phyloP scores from a whole-genome alignment of 1,140 invertebrate species.

The Venustaconcha ellipsiformis region DNA sequence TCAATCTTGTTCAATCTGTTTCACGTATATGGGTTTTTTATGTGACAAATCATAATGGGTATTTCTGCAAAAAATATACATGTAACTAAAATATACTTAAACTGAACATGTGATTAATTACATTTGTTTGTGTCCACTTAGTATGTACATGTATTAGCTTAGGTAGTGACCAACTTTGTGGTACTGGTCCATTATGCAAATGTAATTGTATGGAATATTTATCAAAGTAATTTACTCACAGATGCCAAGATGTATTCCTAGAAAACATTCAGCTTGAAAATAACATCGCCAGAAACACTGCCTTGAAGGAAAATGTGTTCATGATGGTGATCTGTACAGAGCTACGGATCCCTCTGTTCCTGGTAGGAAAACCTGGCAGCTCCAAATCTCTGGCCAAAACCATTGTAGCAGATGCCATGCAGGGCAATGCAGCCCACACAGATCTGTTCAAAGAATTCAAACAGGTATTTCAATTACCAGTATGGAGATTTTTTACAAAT shows the following conservation, averaged over 20 bases:
- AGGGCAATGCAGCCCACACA: slow-evolving; percentile 45
- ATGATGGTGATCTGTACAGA: slow-evolving; percentile 65
- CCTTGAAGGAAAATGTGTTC: slow-evolving; percentile 64
- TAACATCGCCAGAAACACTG: slow-evolving; percentile 62
- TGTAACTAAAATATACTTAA: no score
- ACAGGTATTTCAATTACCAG: slow-evolving; percentile 29
- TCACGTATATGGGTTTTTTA: no score
- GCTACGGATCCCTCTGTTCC: slow-evolving; percentile 59
- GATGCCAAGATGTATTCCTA: slow-evolving; percentile 61
- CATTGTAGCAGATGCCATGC: slow-evolving; percentile 59
- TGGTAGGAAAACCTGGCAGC: slow-evolving; percentile 65
- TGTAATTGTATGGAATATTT: no score
- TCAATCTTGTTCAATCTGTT: no score
- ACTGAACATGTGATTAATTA: no score
- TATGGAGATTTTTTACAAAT: no score
- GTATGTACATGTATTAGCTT: no score
- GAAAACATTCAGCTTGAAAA: slow-evolving; percentile 49
- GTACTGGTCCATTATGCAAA: no score
- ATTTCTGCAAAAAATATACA: no score
- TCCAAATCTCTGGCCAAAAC: slow-evolving; percentile 64
- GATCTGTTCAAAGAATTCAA: slow-evolving; percentile 53
- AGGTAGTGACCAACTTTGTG: no score
- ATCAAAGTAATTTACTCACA: slow-evolving; percentile 3
- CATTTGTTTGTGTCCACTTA: no score
- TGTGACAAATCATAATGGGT: no score